Percentiles rank a stretch among this genome's conserved stretches.
Conservation (phyloP, 2,888 invertebrate genomes). For the Eustalomyia histrio region DNA sequence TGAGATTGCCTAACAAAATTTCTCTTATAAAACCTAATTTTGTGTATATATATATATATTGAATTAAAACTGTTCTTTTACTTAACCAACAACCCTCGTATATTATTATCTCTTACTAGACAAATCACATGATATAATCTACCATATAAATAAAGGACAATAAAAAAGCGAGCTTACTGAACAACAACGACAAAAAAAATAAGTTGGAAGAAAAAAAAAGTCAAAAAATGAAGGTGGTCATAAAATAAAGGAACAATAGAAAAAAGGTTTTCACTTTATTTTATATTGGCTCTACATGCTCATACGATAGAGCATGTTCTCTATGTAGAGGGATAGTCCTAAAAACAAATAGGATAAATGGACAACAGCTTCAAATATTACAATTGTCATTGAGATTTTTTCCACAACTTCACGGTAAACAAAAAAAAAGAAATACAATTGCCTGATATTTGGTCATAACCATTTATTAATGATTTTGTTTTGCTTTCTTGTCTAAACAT, state of each 20-base stretch:
- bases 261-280: background rate
- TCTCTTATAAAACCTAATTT: too few species aligned
- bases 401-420: background rate
- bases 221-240: conserved; percentile 12
- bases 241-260: conserved; percentile 29
- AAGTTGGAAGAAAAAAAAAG: conserved; percentile 20
- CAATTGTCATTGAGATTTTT: conserved; percentile 12
- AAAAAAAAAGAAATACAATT: background rate
- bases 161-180: background rate
- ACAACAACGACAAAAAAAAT: background rate
- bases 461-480: conserved; percentile 19
- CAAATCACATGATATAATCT: conserved; percentile 13
- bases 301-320: background rate
- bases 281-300: background rate
- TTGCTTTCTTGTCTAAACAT: background rate
- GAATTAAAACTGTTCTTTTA: background rate
- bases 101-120: background rate
- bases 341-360: conserved; percentile 10
- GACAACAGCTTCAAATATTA: conserved; percentile 30
- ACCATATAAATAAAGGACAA: background rate
- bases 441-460: conserved; percentile 18
- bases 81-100: background rate
- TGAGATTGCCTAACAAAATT: too few species aligned
- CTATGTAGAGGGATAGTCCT: background rate
- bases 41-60: too few species aligned